A percentile compares a stretch with the other conserved stretches of the same genome.
Evolutionary conservation across 2,797 vertebrate genomes (phyloP).

Genomic region (Trachurus trachurus): DNA sequence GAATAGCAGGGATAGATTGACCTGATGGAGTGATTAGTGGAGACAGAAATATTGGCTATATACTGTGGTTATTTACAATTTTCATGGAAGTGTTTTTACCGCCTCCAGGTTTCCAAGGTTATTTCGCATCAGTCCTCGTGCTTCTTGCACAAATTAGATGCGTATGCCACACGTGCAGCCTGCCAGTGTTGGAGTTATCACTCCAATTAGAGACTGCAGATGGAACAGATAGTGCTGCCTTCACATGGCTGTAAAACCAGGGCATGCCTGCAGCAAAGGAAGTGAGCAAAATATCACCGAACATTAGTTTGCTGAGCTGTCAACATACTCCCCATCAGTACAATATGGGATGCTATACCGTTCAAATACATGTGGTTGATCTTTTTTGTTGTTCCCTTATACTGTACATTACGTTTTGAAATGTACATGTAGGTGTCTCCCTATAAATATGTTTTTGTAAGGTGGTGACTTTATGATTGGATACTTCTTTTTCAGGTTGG

Average conservation of each 20-base stretch:
- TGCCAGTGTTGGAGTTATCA: neutral
- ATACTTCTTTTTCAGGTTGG: neutral
- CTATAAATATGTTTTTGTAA: neutral
- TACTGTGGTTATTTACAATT: neutral
- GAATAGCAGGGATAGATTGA: neutral
- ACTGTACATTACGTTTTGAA: no score
- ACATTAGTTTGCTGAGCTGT: no score
- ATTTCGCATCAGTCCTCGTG: neutral
- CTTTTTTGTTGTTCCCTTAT: no score
- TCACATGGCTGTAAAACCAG: neutral
- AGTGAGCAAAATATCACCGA: no score
- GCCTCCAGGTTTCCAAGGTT: neutral
- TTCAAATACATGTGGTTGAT: no score
- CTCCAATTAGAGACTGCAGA: neutral
- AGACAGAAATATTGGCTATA: neutral
- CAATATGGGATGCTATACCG: no score
- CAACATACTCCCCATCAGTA: no score
- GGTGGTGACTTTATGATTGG: neutral
- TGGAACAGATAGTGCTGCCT: neutral
- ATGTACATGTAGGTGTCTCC: no score
- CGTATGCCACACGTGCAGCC: neutral
- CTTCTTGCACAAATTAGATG: neutral
- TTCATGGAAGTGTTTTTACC: neutral
- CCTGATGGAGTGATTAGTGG: neutral
- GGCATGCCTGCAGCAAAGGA: neutral